phyloP scores from a whole-genome alignment of 2,888 invertebrate genomes.

The Drosophila mayaguana region DNA sequence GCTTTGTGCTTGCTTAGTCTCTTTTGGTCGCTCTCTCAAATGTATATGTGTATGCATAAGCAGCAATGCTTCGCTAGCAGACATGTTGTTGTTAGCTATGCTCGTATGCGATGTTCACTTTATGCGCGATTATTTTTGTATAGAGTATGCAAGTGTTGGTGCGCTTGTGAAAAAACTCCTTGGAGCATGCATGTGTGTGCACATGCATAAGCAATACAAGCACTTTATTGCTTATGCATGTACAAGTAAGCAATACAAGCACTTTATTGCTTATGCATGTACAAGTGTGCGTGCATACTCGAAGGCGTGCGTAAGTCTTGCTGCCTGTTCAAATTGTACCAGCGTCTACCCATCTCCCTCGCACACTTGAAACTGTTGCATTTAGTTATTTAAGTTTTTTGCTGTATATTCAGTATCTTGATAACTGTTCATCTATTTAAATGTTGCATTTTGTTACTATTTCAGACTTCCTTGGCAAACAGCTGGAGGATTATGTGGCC shows the following conservation, averaged over 20 bases:
- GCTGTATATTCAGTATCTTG: not conserved
- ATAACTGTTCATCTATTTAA: not conserved
- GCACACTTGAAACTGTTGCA: slow-evolving; percentile 2
- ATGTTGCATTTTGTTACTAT: slow-evolving; percentile 62
- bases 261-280: slow-evolving; percentile 1
- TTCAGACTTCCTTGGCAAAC: slow-evolving; percentile 94
- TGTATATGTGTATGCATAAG: not conserved
- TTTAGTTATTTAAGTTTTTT: not conserved
- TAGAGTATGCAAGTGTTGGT: not conserved
- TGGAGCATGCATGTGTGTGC: not conserved
- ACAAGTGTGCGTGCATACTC: not conserved
- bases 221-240: not conserved
- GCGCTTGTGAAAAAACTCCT: not conserved
- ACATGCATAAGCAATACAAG: not conserved
- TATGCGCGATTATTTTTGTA: not conserved
- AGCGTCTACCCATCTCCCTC: not conserved
- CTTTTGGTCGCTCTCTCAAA: not conserved
- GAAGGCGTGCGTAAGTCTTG: not conserved
- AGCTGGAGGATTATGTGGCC: slow-evolving; percentile 95
- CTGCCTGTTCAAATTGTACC: not conserved
- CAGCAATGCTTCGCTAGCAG: too few relatives aligned
- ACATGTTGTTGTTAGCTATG: not conserved
- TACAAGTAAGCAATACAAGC: not conserved
- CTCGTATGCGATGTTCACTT: not conserved
- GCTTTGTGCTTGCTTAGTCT: not conserved